Conservation (phyloP, 1,140 invertebrate species). For the Kradibia gibbosae region DNA sequence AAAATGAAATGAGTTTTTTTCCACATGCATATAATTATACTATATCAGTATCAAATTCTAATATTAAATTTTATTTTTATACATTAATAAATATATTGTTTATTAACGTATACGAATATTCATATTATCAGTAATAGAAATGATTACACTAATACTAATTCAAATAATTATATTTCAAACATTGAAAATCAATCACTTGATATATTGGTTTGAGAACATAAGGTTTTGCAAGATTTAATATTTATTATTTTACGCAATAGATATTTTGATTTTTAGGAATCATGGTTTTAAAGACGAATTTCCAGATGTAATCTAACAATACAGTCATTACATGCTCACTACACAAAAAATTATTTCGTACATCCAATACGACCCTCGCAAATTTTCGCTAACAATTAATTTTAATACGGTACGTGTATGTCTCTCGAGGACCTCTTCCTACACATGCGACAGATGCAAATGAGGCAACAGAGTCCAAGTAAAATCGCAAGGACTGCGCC, state of each 20-base stretch:
- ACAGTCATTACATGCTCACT: too few relatives aligned
- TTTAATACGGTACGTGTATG: slow-evolving; percentile 70
- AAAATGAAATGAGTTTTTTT: neutral
- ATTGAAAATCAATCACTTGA: too few relatives aligned
- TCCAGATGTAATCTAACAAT: neutral
- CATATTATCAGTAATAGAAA: too few relatives aligned
- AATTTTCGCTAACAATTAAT: neutral
- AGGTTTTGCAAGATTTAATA: too few relatives aligned
- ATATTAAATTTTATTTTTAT: too few relatives aligned
- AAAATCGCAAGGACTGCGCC: slow-evolving; percentile 68
- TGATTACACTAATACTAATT: too few relatives aligned
- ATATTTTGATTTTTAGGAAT: neutral
- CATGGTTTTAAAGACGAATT: too few relatives aligned
- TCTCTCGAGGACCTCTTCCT: slow-evolving; percentile 65
- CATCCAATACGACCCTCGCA: neutral
- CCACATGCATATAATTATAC: neutral
- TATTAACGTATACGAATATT: too few relatives aligned
- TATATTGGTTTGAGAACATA: too few relatives aligned
- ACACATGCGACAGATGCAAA: slow-evolving; percentile 71
- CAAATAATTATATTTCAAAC: too few relatives aligned
- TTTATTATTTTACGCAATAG: neutral
- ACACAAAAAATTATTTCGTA: neutral
- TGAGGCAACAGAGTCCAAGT: slow-evolving; percentile 67
- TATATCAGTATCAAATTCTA: too few relatives aligned
- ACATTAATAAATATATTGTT: too few relatives aligned